Evolutionary conservation across 2,888 invertebrate genomes (phyloP).

Genomic region (Blastobasis lacticolella): DNA sequence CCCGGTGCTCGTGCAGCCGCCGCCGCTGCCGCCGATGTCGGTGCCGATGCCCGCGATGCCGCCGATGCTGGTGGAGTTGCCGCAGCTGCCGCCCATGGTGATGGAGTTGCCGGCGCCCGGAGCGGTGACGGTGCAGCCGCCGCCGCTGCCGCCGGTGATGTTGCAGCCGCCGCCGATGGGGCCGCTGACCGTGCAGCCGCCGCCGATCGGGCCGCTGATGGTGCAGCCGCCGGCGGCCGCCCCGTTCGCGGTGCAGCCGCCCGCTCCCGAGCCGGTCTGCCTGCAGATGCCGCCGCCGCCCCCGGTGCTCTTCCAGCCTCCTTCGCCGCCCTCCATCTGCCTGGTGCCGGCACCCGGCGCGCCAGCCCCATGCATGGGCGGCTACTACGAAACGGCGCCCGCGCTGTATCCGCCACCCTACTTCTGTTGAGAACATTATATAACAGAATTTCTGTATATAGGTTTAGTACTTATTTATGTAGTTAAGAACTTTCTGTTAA

Average conservation of each 20-base stretch:
- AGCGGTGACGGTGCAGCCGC: conserved; percentile 52
- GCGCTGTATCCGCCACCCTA: background rate
- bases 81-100: conserved; percentile 40
- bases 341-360: conserved; percentile 11
- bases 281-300: conserved; percentile 48
- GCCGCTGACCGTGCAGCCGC: conserved; percentile 51
- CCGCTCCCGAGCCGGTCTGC: conserved; percentile 34
- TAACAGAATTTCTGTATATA: too few relatives aligned
- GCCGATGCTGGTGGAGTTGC: conserved; percentile 57
- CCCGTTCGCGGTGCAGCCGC: conserved; percentile 37
- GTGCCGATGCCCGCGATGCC: conserved; percentile 52
- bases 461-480: too few relatives aligned
- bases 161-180: conserved; percentile 50
- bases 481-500: too few relatives aligned
- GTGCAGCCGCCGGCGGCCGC: conserved; percentile 49
- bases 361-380: conserved; percentile 11
- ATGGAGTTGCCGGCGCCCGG: conserved; percentile 48
- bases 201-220: conserved; percentile 46
- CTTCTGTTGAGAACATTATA: too few relatives aligned
- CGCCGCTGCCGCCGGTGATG: conserved; percentile 44
- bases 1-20: conserved; percentile 52
- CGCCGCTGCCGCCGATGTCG: conserved; percentile 50
- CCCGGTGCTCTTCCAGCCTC: conserved; percentile 49
- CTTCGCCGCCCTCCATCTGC: conserved; percentile 29
- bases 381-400: background rate